phyloP scores from a whole-genome alignment of 2,888 invertebrate genomes.

The Odontomyia ornata region DNA sequence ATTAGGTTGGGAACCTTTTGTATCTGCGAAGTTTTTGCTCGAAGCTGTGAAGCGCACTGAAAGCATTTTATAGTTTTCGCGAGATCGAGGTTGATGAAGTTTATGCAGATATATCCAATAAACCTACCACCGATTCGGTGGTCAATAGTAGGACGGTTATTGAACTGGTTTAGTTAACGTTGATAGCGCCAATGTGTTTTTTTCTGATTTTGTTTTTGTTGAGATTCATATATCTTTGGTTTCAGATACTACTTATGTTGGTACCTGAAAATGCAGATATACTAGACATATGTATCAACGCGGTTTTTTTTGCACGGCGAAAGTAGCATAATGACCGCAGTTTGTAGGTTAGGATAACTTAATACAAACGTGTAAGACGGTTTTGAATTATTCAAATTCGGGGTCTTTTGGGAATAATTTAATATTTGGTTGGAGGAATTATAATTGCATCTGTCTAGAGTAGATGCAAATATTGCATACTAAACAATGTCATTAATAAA shows the following conservation, averaged over 20 bases:
- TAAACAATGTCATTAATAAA: too few species aligned
- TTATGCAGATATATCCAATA: background rate
- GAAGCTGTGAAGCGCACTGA: background rate
- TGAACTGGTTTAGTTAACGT: slow-evolving; percentile 18
- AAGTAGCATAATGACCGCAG: background rate
- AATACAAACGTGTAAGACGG: too few species aligned
- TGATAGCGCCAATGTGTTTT: background rate
- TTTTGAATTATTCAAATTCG: background rate
- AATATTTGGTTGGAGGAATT: too few species aligned
- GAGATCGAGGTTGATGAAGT: slow-evolving; percentile 1
- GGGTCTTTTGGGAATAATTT: background rate
- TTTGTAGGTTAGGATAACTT: background rate
- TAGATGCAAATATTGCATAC: too few species aligned
- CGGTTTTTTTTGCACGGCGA: background rate
- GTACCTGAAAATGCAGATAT: too few species aligned
- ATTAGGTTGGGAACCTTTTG: too few species aligned
- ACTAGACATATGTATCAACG: background rate
- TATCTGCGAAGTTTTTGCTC: background rate
- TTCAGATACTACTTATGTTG: background rate
- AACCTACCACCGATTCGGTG: background rate
- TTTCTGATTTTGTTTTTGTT: background rate
- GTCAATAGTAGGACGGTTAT: slow-evolving; percentile 27
- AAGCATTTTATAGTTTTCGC: background rate
- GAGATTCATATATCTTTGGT: background rate
- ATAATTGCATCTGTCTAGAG: too few species aligned